Evolutionary conservation across 2,113 vertebrate species (phyloP).

Genomic region (Bufo gargarizans): DNA sequence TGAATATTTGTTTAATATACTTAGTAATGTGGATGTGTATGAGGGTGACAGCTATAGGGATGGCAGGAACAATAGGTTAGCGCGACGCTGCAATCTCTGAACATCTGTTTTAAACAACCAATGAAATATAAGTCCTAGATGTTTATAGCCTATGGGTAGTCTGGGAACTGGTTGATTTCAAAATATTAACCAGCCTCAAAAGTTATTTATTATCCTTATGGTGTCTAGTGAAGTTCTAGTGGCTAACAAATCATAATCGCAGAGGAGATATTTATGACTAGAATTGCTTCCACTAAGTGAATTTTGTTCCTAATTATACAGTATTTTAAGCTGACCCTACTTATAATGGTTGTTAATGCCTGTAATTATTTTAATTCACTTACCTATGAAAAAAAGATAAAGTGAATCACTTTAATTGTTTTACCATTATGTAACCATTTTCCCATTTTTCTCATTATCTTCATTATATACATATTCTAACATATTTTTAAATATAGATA

Average conservation of each 20-base stretch:
- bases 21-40: no score
- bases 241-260: background rate
- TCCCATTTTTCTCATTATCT: background rate
- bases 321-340: background rate
- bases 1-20: no score
- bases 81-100: no score
- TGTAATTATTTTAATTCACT: constrained; percentile 17
- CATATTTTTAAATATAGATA: no score
- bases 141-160: no score
- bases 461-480: background rate
- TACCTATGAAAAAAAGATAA: background rate
- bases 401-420: background rate
- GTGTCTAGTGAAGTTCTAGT: background rate
- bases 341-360: background rate
- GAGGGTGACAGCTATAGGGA: no score
- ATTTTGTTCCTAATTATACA: background rate
- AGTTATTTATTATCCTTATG: background rate
- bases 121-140: no score
- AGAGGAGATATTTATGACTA: background rate
- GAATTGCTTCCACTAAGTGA: background rate
- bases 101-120: no score
- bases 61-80: no score
- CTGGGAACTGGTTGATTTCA: no score
- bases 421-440: background rate
- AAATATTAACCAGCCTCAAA: no score